phyloP scores from a whole-genome alignment of 2,888 invertebrate species.

The Beris morrisii region DNA sequence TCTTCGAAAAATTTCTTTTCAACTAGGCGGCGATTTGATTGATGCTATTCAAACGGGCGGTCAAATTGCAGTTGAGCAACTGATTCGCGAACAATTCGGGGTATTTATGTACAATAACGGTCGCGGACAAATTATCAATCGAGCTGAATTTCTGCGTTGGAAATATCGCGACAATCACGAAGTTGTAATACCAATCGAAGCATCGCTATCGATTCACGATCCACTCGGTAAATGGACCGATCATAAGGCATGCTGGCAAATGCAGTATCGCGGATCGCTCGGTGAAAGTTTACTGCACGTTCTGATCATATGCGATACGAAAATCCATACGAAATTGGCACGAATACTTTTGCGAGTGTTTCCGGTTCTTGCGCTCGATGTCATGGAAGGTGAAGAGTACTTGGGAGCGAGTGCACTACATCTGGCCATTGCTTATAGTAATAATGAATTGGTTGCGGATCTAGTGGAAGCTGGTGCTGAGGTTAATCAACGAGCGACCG shows the following conservation, averaged over 20 bases:
- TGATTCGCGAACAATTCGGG: conserved; percentile 83
- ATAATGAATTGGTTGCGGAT: conserved; percentile 92
- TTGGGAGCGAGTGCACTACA: conserved; percentile 93
- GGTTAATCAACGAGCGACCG: conserved; percentile 90
- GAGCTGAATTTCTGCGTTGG: conserved; percentile 87
- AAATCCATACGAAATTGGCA: conserved; percentile 71
- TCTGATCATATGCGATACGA: conserved; percentile 91
- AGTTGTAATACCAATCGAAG: conserved; percentile 84
- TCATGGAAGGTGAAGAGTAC: conserved; percentile 97
- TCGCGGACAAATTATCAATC: conserved; percentile 79
- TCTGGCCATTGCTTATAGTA: conserved; percentile 93
- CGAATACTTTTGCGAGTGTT: conserved; percentile 88
- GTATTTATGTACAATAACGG: conserved; percentile 87
- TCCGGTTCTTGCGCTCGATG: conserved; percentile 87
- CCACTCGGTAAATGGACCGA: conserved; percentile 86
- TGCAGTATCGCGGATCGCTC: conserved; percentile 92
- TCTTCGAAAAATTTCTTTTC: background rate
- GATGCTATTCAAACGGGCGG: conserved; percentile 86
- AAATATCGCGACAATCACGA: conserved; percentile 84
- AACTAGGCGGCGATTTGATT: conserved; percentile 77
- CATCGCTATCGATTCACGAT: conserved; percentile 80
- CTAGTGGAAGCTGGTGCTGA: conserved; percentile 90
- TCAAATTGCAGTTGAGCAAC: conserved; percentile 77
- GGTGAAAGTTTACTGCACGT: conserved; percentile 95
- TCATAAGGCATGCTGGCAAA: conserved; percentile 96